A percentile compares a stretch with the other conserved stretches of the same genome.
These are phyloP conservation scores for Melanchra persicariae DNA, from an alignment of 2,888 invertebrate species.

Conservation along the genomic window DNA sequence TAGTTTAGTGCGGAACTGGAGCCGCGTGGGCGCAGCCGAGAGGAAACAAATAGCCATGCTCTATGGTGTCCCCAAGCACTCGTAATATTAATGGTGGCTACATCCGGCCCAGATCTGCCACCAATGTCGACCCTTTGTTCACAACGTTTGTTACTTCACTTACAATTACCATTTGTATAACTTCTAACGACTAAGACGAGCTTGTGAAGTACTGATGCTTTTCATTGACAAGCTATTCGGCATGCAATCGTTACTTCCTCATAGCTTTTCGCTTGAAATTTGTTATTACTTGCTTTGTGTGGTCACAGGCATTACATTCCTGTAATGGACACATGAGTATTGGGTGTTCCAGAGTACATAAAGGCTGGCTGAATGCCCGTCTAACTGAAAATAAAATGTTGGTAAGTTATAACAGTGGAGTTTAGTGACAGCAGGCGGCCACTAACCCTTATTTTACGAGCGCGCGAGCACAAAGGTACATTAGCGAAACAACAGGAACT, in stretches of 20 bases:
- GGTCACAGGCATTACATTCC: slow-evolving; percentile 36
- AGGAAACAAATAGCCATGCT: slow-evolving; percentile 74
- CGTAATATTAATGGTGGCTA: slow-evolving; percentile 71
- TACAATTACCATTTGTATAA: slow-evolving; percentile 61
- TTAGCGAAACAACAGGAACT: slow-evolving; percentile 84
- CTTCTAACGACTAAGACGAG: slow-evolving; percentile 44
- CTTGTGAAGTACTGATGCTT: slow-evolving; percentile 36
- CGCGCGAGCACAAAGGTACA: slow-evolving; percentile 82
- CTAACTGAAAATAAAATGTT: slow-evolving; percentile 71
- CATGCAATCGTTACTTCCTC: slow-evolving; percentile 48
- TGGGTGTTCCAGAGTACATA: slow-evolving; percentile 50
- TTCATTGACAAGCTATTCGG: slow-evolving; percentile 40
- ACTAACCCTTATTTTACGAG: slow-evolving; percentile 81
- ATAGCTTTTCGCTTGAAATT: slow-evolving; percentile 37
- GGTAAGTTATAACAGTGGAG: slow-evolving; percentile 59
- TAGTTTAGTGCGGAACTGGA: slow-evolving; percentile 67
- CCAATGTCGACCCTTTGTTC: slow-evolving; percentile 62
- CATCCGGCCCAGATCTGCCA: slow-evolving; percentile 71
- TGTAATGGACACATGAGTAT: slow-evolving; percentile 49
- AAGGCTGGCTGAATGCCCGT: slow-evolving; percentile 49
- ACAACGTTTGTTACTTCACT: slow-evolving; percentile 62
- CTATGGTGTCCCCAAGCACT: slow-evolving; percentile 68
- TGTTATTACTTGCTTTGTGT: slow-evolving; percentile 38
- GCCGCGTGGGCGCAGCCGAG: slow-evolving; percentile 71
- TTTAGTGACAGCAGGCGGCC: slow-evolving; percentile 72